A percentile compares a stretch with the other conserved stretches of the same genome.
Evolutionary conservation across 1,140 invertebrate species (phyloP).

Genomic region (Mycetomoellerius zeteki): DNA sequence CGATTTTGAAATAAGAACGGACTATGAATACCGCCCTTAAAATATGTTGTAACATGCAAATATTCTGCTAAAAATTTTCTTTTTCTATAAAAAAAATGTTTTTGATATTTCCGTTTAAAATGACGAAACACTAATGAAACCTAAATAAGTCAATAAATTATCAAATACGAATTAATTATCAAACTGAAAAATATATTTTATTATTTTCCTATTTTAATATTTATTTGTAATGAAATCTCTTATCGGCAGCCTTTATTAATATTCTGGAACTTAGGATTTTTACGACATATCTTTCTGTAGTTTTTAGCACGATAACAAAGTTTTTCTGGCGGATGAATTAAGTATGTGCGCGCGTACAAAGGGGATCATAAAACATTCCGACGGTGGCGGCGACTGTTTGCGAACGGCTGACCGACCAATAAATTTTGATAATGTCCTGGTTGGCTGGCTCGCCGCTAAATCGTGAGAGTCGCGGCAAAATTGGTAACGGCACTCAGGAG

Average conservation of each 20-base stretch:
- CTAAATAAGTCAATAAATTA: too few species aligned
- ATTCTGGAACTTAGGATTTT: neutral
- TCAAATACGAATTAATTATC: neutral
- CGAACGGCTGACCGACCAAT: constrained; percentile 66
- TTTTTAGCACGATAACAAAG: constrained; percentile 33
- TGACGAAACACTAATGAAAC: neutral
- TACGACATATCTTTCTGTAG: neutral
- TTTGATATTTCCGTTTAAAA: neutral
- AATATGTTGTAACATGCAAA: neutral
- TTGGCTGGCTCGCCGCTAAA: constrained; percentile 55
- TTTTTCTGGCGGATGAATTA: constrained; percentile 41
- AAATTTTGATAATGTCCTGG: constrained; percentile 75
- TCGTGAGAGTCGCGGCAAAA: constrained; percentile 70
- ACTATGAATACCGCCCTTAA: too few species aligned
- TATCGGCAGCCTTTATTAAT: neutral
- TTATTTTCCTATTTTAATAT: neutral
- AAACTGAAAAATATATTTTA: neutral
- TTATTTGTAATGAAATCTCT: neutral
- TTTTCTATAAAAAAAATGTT: neutral
- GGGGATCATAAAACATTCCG: constrained; percentile 49
- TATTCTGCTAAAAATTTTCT: neutral
- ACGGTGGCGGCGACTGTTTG: constrained; percentile 29
- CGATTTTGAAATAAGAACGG: too few species aligned
- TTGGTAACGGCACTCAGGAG: constrained; percentile 78
- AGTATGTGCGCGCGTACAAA: constrained; percentile 39